These are phyloP conservation scores for Salminus brasiliensis DNA, from an alignment of 2,113 vertebrate genomes.

Conservation along the genomic window DNA sequence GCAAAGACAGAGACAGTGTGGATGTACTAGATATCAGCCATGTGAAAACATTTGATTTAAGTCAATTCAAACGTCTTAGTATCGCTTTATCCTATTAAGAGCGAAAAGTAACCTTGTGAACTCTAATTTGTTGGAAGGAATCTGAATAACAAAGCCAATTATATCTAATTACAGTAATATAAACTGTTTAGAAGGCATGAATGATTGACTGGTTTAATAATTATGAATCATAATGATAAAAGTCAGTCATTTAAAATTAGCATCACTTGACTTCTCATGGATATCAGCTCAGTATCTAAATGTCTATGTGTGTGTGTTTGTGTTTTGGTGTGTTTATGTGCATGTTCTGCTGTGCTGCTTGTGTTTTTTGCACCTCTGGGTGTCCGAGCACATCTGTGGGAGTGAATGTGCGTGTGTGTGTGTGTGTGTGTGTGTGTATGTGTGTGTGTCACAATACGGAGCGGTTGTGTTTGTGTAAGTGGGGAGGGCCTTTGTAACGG, in stretches of 20 bases:
- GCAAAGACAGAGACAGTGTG: too few relatives aligned
- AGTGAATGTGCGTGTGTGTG: not conserved
- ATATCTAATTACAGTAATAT: not conserved
- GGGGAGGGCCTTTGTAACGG: conserved; percentile 52
- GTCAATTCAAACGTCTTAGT: not conserved
- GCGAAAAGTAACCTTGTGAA: not conserved
- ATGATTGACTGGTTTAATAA: not conserved
- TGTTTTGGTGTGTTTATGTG: not conserved
- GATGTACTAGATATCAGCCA: not conserved
- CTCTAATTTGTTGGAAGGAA: not conserved
- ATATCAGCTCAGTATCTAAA: not conserved
- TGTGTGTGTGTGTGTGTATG: not conserved
- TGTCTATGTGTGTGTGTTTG: not conserved
- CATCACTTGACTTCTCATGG: not conserved
- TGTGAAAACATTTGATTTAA: not conserved
- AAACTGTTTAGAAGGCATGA: not conserved
- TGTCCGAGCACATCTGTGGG: too few relatives aligned
- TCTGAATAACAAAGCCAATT: not conserved
- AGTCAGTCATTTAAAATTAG: not conserved
- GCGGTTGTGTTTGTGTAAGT: conserved; percentile 56
- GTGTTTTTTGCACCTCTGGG: not conserved
- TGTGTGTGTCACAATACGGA: conserved; percentile 50
- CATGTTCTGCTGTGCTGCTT: too few relatives aligned
- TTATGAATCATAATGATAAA: not conserved
- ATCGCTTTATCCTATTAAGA: not conserved